phyloP scores from a whole-genome alignment of 2,113 vertebrate species.

The Paradisaea rubra region DNA sequence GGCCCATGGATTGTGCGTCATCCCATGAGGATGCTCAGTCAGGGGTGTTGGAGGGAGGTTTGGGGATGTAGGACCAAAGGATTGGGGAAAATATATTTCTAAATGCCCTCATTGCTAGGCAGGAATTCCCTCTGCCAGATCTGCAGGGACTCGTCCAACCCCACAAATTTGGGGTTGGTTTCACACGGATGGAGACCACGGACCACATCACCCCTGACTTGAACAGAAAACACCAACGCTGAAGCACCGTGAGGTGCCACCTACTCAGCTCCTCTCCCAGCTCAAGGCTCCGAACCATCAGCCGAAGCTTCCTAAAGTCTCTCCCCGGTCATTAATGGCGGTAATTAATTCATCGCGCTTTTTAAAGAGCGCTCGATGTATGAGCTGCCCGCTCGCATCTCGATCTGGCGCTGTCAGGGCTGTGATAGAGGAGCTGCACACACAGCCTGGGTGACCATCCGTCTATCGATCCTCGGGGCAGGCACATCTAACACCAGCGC shows the following conservation, averaged over 20 bases:
- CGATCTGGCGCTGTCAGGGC: neutral
- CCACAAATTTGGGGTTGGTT: neutral
- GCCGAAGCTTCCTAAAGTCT: neutral
- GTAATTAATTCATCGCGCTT: slow-evolving; percentile 26
- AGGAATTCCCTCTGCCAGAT: neutral
- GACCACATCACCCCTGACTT: no score
- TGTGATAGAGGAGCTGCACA: slow-evolving; percentile 41
- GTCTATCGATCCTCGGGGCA: neutral
- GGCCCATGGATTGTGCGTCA: fast-evolving
- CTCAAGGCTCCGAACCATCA: neutral
- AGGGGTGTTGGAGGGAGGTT: neutral
- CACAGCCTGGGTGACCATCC: slow-evolving; percentile 10
- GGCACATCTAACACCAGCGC: neutral
- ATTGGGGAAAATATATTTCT: neutral
- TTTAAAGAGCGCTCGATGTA: neutral
- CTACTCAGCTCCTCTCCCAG: fast-evolving
- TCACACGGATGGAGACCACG: fast-evolving
- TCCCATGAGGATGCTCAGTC: neutral
- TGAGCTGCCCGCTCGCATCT: neutral
- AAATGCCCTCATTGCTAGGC: neutral
- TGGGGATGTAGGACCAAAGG: neutral
- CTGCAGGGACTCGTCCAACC: neutral
- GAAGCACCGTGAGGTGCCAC: neutral
- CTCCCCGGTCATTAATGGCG: neutral
- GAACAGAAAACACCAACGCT: neutral